phyloP scores from a whole-genome alignment of 2,797 vertebrate species.

The Taeniopygia guttata region DNA sequence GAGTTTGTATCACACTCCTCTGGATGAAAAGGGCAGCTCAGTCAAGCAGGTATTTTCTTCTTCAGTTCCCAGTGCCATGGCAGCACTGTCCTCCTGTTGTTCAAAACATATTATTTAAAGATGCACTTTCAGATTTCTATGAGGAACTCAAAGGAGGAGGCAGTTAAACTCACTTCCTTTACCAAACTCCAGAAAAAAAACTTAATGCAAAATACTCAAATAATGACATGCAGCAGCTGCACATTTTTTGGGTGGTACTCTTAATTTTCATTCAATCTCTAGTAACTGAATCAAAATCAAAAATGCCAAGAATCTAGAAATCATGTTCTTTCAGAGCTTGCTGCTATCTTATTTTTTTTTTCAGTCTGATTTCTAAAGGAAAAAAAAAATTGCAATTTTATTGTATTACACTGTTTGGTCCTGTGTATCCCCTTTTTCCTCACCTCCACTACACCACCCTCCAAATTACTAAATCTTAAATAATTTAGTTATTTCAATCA shows the following conservation, averaged over 20 bases:
- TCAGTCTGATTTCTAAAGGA: not conserved
- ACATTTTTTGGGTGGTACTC: not conserved
- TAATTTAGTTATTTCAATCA: not conserved
- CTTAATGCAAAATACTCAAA: not conserved
- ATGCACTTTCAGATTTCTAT: not conserved
- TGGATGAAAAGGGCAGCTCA: conserved; percentile 29
- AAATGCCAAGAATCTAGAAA: not conserved
- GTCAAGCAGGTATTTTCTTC: conserved; percentile 46
- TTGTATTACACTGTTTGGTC: not conserved
- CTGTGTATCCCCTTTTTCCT: not conserved
- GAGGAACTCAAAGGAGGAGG: not conserved
- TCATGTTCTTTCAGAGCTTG: not conserved
- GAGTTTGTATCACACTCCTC: not conserved
- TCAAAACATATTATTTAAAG: not conserved
- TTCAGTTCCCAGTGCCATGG: not conserved
- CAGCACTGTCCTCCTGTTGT: not conserved
- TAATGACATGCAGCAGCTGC: not conserved
- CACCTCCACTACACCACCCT: fast-evolving
- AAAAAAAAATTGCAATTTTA: not conserved
- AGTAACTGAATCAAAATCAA: not conserved
- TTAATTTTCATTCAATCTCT: not conserved
- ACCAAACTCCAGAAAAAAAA: not conserved
- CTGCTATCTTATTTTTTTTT: not conserved
- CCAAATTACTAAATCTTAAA: not conserved
- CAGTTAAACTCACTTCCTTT: not conserved